Percentiles rank a stretch among this genome's conserved stretches.
These are phyloP conservation scores for Tangara arthus DNA, from an alignment of 2,797 vertebrate species.

Conservation along the genomic window DNA sequence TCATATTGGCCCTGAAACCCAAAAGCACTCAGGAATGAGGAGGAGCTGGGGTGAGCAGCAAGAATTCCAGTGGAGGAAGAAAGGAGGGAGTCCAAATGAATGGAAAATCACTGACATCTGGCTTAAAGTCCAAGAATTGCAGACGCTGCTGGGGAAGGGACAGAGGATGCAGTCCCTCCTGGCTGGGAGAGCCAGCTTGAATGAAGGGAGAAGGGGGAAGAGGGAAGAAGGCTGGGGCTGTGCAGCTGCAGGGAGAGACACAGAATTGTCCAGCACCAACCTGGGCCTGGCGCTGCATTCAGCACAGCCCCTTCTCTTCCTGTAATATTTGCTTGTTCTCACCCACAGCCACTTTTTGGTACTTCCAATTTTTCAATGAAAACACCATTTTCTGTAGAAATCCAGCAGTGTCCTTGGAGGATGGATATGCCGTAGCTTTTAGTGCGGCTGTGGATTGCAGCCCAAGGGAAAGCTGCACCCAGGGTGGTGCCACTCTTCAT, in stretches of 20 bases:
- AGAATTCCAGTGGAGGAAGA: neutral
- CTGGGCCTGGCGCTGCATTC: rapidly evolving
- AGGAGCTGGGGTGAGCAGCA: neutral
- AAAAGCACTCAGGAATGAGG: neutral
- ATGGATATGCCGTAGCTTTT: rapidly evolving
- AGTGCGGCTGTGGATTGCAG: rapidly evolving
- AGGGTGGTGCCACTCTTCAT: rapidly evolving
- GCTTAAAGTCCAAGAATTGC: constrained; percentile 36
- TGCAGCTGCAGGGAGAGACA: neutral
- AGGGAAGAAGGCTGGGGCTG: neutral
- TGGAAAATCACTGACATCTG: constrained; percentile 64
- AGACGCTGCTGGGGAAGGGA: neutral
- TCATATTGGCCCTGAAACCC: neutral
- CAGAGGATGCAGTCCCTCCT: rapidly evolving
- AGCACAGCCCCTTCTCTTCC: neutral
- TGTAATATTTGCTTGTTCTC: rapidly evolving
- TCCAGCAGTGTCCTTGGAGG: rapidly evolving
- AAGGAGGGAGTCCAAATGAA: neutral
- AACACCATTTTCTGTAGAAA: neutral
- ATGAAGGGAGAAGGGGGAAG: neutral
- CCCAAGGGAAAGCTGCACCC: neutral
- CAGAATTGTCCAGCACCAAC: neutral
- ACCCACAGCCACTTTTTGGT: rapidly evolving
- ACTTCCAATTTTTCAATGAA: neutral
- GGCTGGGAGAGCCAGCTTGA: neutral